phyloP scores from a whole-genome alignment of 1,140 invertebrate species.

The Pseudomyrmex gracilis region DNA sequence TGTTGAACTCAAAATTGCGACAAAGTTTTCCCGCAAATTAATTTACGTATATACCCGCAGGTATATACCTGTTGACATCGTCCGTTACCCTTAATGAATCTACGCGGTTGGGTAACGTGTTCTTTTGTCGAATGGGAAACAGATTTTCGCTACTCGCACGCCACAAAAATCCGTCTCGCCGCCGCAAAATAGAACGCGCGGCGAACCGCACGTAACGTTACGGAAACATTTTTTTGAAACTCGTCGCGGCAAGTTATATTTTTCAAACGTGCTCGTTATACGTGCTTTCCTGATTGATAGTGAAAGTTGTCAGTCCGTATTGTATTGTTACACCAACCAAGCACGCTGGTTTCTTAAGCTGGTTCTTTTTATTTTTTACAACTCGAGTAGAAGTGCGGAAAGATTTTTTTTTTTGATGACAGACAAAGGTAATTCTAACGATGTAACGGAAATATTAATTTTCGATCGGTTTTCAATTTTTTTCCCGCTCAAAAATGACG shows the following conservation, averaged over 20 bases:
- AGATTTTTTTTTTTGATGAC: background rate
- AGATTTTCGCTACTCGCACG: slow-evolving; percentile 12
- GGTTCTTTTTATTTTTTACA: background rate
- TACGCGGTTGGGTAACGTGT: slow-evolving; percentile 24
- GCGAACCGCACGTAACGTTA: background rate
- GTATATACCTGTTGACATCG: slow-evolving; percentile 47
- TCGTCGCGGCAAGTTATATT: background rate
- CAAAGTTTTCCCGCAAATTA: slow-evolving; percentile 56
- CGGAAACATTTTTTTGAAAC: background rate
- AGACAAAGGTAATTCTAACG: background rate
- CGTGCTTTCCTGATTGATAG: slow-evolving; percentile 37
- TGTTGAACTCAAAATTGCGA: slow-evolving; percentile 24
- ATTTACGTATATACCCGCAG: slow-evolving; percentile 31
- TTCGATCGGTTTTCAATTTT: background rate
- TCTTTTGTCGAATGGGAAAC: slow-evolving; percentile 59
- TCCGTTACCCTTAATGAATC: slow-evolving; percentile 44
- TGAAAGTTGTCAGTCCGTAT: slow-evolving; percentile 44
- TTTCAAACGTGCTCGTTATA: slow-evolving; percentile 23
- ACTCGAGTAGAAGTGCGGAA: background rate
- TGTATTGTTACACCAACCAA: slow-evolving; percentile 7
- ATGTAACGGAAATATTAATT: background rate
- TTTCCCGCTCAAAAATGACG: background rate
- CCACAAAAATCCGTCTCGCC: background rate
- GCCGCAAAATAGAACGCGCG: background rate
- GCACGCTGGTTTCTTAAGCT: background rate